Percentiles rank a stretch among this genome's conserved stretches.
Conservation (phyloP, 1,140 invertebrate species). For the Ladona fulva region DNA sequence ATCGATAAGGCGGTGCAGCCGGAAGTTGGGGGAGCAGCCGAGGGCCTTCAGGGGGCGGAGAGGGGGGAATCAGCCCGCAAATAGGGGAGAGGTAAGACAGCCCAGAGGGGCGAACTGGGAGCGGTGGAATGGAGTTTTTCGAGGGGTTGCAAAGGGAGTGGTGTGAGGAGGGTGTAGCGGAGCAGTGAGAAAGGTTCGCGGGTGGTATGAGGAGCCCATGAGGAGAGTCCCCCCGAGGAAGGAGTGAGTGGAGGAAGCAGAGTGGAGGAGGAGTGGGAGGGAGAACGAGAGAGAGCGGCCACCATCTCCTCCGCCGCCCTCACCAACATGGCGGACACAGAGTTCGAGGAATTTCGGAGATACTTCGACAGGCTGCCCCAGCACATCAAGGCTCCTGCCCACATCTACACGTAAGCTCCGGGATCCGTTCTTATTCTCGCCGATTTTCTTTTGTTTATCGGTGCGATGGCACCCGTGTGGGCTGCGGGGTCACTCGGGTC, state of each 20-base stretch:
- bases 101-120: too few relatives aligned
- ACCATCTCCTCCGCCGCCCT: not conserved
- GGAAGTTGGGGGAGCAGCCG: too few relatives aligned
- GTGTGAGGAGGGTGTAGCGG: too few relatives aligned
- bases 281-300: too few relatives aligned
- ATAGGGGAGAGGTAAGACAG: too few relatives aligned
- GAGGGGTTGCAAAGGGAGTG: too few relatives aligned
- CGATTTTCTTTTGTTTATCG: conserved; percentile 34
- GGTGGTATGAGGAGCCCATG: not conserved
- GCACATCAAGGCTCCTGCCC: conserved; percentile 62
- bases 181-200: not conserved
- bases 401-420: conserved; percentile 51
- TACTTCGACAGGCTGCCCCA: conserved; percentile 73
- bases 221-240: not conserved
- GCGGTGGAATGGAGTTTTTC: too few relatives aligned
- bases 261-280: not conserved
- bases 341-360: conserved; percentile 84
- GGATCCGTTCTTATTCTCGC: conserved; percentile 15
- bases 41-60: too few relatives aligned
- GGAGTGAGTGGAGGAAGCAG: not conserved
- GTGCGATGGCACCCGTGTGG: conserved; percentile 8
- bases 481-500: not conserved
- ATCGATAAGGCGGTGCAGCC: too few relatives aligned
- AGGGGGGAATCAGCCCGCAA: too few relatives aligned
- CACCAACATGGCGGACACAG: conserved; percentile 72